Evolutionary conservation across 2,888 invertebrate genomes (phyloP).

Genomic region (Aleiodes leptofemur): DNA sequence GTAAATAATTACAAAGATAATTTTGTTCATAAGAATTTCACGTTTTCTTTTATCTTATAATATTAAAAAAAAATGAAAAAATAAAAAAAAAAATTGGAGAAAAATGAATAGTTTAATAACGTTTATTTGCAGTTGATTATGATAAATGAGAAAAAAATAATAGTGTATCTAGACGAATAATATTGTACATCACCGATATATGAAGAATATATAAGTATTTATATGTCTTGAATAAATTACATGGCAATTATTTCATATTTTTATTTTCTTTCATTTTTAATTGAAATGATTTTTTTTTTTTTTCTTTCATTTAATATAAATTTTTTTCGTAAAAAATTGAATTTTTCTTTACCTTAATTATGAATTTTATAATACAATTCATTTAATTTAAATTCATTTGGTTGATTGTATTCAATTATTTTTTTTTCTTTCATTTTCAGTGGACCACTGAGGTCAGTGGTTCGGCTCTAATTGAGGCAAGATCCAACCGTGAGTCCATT

Average conservation of each 20-base stretch:
- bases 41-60: slow-evolving; percentile 47
- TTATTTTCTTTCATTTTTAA: background rate
- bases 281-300: background rate
- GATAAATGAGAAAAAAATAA: background rate
- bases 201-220: slow-evolving; percentile 43
- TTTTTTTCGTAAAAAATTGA: slow-evolving; percentile 1
- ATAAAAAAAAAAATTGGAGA: slow-evolving; percentile 29
- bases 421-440: slow-evolving; percentile 70
- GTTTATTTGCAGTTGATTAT: slow-evolving; percentile 1
- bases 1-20: too few relatives aligned
- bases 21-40: slow-evolving; percentile 54
- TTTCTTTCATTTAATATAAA: slow-evolving; percentile 4
- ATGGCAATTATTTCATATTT: slow-evolving; percentile 18
- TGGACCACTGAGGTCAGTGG: slow-evolving; percentile 89
- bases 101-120: slow-evolving; percentile 6
- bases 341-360: background rate
- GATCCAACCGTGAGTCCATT: slow-evolving; percentile 87
- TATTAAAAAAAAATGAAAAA: slow-evolving; percentile 37
- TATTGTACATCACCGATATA: slow-evolving; percentile 38
- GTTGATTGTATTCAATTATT: slow-evolving; percentile 32
- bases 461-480: slow-evolving; percentile 88
- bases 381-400: slow-evolving; percentile 7
- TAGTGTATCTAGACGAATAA: background rate
- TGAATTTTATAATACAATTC: background rate
- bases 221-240: slow-evolving; percentile 28